These are phyloP conservation scores for Adrianichthys oophorus DNA, from an alignment of 2,797 vertebrate species.

Conservation along the genomic window DNA sequence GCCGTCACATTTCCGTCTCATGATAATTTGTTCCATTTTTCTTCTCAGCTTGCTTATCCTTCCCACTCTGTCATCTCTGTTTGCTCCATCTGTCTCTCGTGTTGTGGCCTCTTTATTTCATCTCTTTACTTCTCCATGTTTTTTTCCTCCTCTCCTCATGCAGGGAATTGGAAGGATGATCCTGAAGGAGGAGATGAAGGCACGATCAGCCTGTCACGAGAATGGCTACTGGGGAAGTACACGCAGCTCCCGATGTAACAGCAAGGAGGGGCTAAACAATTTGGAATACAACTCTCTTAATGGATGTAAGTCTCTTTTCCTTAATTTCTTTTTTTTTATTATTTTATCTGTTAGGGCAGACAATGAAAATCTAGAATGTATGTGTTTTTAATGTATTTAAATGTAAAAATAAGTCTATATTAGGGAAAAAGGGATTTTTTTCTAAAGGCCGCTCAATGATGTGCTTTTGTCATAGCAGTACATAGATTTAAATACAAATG, in stretches of 20 bases:
- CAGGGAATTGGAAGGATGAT: conserved; percentile 95
- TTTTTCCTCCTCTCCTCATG: background rate
- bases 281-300: conserved; percentile 86
- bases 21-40: background rate
- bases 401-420: too few species aligned
- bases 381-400: too few species aligned
- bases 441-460: too few species aligned
- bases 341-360: background rate
- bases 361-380: too few species aligned
- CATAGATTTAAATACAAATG: too few species aligned
- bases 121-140: background rate
- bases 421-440: too few species aligned
- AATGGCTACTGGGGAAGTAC: conserved; percentile 90
- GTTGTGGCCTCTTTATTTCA: conserved; percentile 6
- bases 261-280: conserved; percentile 89
- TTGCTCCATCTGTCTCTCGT: conserved; percentile 14
- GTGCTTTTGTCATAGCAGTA: too few species aligned
- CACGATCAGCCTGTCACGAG: conserved; percentile 86
- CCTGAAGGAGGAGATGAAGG: conserved; percentile 98
- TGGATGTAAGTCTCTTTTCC: conserved; percentile 82
- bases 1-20: background rate
- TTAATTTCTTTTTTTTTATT: background rate
- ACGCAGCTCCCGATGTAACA: conserved; percentile 87
- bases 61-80: conserved; percentile 13
- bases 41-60: background rate